Conservation (phyloP, 1,140 invertebrate genomes). For the Sitophilus oryzae region DNA sequence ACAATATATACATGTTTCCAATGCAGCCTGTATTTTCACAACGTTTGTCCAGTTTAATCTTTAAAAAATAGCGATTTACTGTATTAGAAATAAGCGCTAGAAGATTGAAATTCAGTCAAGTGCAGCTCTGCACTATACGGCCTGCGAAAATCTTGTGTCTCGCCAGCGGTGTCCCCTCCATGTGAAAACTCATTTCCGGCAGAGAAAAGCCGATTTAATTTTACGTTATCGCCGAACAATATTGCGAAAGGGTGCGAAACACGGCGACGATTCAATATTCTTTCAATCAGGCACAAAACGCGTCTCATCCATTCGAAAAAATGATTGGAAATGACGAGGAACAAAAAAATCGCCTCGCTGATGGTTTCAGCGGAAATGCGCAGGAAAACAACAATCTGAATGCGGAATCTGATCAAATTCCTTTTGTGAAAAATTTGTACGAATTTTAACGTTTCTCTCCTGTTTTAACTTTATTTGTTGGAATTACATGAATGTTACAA, state of each 20-base stretch:
- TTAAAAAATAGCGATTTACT: too few relatives aligned
- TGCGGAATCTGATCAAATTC: background rate
- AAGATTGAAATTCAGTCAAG: too few relatives aligned
- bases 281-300: constrained; percentile 34
- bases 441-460: too few relatives aligned
- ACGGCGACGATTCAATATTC: constrained; percentile 32
- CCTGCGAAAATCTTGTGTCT: constrained; percentile 2
- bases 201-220: constrained; percentile 37
- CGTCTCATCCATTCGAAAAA: constrained; percentile 31
- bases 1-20: too few relatives aligned
- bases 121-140: too few relatives aligned
- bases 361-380: constrained; percentile 25
- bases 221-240: constrained; percentile 36
- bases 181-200: constrained; percentile 35
- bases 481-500: background rate
- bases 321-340: constrained; percentile 26
- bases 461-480: too few relatives aligned
- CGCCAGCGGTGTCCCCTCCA: constrained; percentile 15
- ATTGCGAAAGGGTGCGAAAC: constrained; percentile 29
- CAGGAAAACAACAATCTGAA: constrained; percentile 28
- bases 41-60: too few relatives aligned
- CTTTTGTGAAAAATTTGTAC: background rate
- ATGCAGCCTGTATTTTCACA: too few relatives aligned
- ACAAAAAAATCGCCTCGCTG: constrained; percentile 20
- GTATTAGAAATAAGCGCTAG: too few relatives aligned